Evolutionary conservation across 2,113 vertebrate species (phyloP).

Genomic region (Ctenodactylus gundi): DNA sequence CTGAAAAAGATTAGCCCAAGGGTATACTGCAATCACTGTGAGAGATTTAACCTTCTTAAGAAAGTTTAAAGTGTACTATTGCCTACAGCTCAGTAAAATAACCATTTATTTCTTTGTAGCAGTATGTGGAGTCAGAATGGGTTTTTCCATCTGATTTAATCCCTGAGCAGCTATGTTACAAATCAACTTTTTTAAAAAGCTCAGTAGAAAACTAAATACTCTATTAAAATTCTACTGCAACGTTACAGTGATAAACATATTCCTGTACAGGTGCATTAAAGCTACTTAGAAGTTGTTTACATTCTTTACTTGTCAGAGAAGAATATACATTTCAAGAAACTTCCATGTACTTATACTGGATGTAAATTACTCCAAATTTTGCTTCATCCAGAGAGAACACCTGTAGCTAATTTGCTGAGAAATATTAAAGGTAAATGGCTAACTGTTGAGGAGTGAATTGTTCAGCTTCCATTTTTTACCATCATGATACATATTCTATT

Average conservation of each 20-base stretch:
- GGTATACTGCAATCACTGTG: background rate
- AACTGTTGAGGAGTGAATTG: background rate
- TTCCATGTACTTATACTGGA: background rate
- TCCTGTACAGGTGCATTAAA: slow-evolving; percentile 41
- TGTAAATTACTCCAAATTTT: background rate
- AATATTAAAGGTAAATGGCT: background rate
- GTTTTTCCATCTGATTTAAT: slow-evolving; percentile 30
- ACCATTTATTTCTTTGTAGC: slow-evolving; percentile 13
- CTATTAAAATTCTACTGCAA: slow-evolving; percentile 57
- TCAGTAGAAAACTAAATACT: slow-evolving; percentile 54
- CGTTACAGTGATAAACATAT: background rate
- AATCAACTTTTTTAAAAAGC: slow-evolving; percentile 34
- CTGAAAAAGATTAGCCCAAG: background rate
- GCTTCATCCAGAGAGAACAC: background rate
- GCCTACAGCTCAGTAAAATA: background rate
- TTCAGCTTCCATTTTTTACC: background rate
- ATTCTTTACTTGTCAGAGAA: background rate
- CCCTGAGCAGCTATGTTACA: slow-evolving; percentile 65
- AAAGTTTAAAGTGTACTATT: slow-evolving; percentile 1
- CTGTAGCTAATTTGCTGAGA: background rate
- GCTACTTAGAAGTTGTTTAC: slow-evolving; percentile 7
- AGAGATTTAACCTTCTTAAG: slow-evolving; percentile 30
- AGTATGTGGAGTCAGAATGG: background rate
- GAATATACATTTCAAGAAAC: background rate
- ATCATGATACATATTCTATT: slow-evolving; percentile 26